Base-by-base conservation (phyloP, 2,113 vertebrate species). In the Uropsilus gracilis region DNA sequence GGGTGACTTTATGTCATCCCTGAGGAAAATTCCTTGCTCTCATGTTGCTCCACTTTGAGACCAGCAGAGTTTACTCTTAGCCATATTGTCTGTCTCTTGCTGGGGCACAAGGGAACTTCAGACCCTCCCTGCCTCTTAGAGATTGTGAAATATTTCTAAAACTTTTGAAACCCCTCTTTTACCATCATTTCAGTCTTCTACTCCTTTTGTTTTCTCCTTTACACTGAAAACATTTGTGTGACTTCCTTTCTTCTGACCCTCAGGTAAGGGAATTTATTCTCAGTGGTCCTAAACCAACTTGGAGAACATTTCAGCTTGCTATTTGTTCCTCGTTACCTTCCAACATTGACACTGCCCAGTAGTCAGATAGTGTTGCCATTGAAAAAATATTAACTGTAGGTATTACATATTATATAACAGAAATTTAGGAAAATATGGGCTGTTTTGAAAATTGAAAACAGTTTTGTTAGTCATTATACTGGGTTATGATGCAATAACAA, bases 361-460 rank as follows among this genome's bases (percentile, higher is more conserved):
- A 37, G 14, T 16, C 34, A 85, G 50, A 22, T 6, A 68, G 11
- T 73, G 53, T 63, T 24, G 34, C 53, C 12, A 90, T 30, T 30
- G 57, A 72, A 8, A 80, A 7, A 86, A 24, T 32, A 5, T 63
- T 77, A 5, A 3, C 20, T 24, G 37, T 34, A 37, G 53, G 3
- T 18, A 39, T 22, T 59, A 4, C 12, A 6, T 50, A 69, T 26
- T 61, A 61, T 10, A 50, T 39, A 73, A 83, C 9, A 83, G 16
- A 83, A 28, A 72, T 4, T 14, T 20, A 84, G 37, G 8, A 71
- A 46, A 66, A 61, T 10, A 11, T 37, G 73, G 8, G 1, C 1
- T 68, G 20, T 32, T 93, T 88, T 55, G 63, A 85, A 39, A 20
- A 61, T 26, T 87, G 59, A 72, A 87, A 87, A 7, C 3, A 8